Base-by-base conservation (phyloP, 2,888 invertebrate species). In the Heliconius ethilla region DNA sequence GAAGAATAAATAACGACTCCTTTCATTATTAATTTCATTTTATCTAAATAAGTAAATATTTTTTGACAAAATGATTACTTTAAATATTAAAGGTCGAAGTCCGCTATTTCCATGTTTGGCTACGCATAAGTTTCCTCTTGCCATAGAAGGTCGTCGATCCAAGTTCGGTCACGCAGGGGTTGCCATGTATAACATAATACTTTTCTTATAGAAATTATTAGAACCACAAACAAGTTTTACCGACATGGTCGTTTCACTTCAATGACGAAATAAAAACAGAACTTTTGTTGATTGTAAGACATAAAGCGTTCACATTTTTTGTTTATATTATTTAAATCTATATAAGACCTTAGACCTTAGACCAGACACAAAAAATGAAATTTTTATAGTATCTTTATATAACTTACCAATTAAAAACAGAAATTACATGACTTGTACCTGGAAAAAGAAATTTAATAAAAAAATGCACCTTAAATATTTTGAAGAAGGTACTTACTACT, bases 341-440 rank as follows among this genome's bases (percentile, higher is more conserved):
- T 18, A 15, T 51, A 51, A 51, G 10, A 37, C 15, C 6, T 51
- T 18, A 51, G 45, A n/a, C n/a, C n/a, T n/a, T n/a, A n/a, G n/a
- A n/a, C n/a, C n/a, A n/a, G n/a, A n/a, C n/a, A n/a, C n/a, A n/a
- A n/a, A n/a, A n/a, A n/a, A n/a, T n/a, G n/a, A n/a, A n/a, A n/a
- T 18, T 67, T 40, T 69, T 13, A 25, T 40, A 6, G 15, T 6
- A 73, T 74, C 29, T 63, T 33, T 13, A 76, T 27, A 79, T 80
- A 75, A 77, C 89, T 88, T 86, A 89, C 89, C 88, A 83, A 82
- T 79, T 79, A 75, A 73, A 65, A 81, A 76, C 81, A 80, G 82
- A 82, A 83, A 51, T 89, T 86, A 89, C 89, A 89, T 88, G 85
- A 84, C 85, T 85, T 85, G 85, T 90, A 90, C 90, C 90, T 89